phyloP scores from a whole-genome alignment of 2,888 invertebrate genomes.

The Branchipolynoe longqiensis region DNA sequence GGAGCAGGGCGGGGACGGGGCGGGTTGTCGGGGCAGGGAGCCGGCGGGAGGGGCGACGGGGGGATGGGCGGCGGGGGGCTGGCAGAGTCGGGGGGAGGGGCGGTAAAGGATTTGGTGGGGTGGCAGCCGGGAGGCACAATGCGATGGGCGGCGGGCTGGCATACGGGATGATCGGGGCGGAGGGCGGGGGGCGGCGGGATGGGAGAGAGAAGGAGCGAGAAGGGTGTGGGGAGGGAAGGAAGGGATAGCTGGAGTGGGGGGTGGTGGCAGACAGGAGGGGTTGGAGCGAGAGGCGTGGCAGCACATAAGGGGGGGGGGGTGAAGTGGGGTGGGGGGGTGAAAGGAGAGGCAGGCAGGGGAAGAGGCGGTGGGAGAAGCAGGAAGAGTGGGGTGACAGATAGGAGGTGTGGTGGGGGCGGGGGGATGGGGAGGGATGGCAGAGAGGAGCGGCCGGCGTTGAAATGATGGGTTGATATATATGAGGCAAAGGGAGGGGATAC shows the following conservation, averaged over 20 bases:
- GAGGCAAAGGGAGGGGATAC: no score
- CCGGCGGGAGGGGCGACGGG: background rate
- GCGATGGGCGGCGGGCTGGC: background rate
- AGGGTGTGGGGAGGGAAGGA: background rate
- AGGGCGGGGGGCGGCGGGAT: no score
- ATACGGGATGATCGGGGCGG: no score
- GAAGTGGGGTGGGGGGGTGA: background rate
- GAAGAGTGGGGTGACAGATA: background rate
- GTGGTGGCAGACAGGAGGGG: background rate
- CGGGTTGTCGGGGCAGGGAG: background rate
- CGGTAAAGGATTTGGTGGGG: background rate
- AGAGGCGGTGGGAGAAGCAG: background rate
- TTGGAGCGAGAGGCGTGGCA: background rate
- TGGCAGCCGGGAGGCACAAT: background rate
- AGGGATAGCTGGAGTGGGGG: no score
- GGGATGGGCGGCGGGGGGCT: background rate
- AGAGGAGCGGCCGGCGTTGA: background rate
- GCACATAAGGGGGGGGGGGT: background rate
- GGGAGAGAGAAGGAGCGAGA: no score
- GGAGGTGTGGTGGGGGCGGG: background rate
- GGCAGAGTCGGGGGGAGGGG: background rate
- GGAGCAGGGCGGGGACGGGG: background rate
- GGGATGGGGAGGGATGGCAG: background rate
- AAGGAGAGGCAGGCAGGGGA: no score
- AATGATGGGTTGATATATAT: no score